Evolutionary conservation across 2,888 invertebrate genomes (phyloP).

Genomic region (Eilema caniola): DNA sequence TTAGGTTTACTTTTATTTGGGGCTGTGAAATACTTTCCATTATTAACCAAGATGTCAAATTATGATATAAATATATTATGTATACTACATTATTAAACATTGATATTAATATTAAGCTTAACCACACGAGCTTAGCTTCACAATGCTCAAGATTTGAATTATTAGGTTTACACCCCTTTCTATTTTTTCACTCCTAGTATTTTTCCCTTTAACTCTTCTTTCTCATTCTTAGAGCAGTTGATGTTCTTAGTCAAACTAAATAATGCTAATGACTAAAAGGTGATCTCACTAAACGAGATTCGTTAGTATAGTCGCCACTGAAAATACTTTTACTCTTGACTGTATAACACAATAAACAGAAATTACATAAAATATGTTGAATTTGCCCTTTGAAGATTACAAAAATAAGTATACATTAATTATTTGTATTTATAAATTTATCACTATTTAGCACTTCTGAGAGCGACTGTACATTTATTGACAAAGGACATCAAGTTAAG

Average conservation of each 20-base stretch:
- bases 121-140: slow-evolving; percentile 79
- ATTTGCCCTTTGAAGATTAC: background rate
- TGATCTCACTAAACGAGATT: background rate
- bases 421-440: background rate
- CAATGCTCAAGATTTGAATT: slow-evolving; percentile 70
- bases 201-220: slow-evolving; percentile 42
- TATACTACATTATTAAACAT: slow-evolving; percentile 52
- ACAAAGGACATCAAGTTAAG: slow-evolving; percentile 28
- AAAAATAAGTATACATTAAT: background rate
- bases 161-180: slow-evolving; percentile 56
- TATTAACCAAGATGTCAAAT: slow-evolving; percentile 53
- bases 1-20: slow-evolving; percentile 51
- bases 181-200: slow-evolving; percentile 58
- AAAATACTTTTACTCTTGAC: too few species aligned
- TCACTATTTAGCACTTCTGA: background rate
- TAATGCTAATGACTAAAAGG: background rate
- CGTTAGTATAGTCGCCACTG: too few species aligned
- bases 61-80: slow-evolving; percentile 47
- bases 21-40: slow-evolving; percentile 60
- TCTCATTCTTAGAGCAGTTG: slow-evolving; percentile 32
- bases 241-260: slow-evolving; percentile 34
- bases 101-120: slow-evolving; percentile 73
- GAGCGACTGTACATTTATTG: slow-evolving; percentile 15
- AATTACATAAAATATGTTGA: too few species aligned
- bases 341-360: too few species aligned